Base-by-base conservation (phyloP, 2,888 invertebrate species). In the Zhengitettix transpicula region DNA sequence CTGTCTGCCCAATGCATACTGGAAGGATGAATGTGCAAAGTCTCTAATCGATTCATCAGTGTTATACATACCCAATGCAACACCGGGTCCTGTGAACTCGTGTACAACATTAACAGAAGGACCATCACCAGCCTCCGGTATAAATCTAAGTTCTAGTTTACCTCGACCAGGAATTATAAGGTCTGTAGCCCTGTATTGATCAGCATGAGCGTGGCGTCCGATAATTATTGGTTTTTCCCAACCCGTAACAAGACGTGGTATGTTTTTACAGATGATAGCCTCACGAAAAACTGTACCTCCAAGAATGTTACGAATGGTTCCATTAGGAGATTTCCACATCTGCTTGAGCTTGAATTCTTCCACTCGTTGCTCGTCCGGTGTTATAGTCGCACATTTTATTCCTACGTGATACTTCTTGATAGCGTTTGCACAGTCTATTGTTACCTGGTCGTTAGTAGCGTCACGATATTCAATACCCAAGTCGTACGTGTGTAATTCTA, bases 221-320 rank as follows among this genome's bases (percentile, higher is more conserved):
- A 99, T 98, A 59, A 99, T 89, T 66, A 99, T 99, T 9, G 98
- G 96, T 69, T 96, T 87, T 56, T 84, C 85, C 99, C 99, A 99
- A 47, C 91, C 87, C 55, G 87, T 84, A 0, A 99, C 98, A 61
- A 99, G 80, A 64, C 96, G 84, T 10, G 98, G 98, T 73, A 99
- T 93, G 73, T 98, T 91, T 70, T 89, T 87, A 72, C 90, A 90
- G 68, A 89, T 87, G 65, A 91, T 91, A 0, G 91, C 87, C 71
- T 91, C 90, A 66, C 90, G 81, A 71, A 91, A 91, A 0, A 87
- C 84, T 0, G 87, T 88, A 16, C 87, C 90, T 1, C 90, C 90
- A 14, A 91, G 77, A 67, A 91, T 89, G 69, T 91, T 91, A 73
- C 91, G 83, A 65, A 91, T 89, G 7, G 90, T 91, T 58, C 90